These are phyloP conservation scores for Petrocephalus schoutedeni DNA, from an alignment of 2,797 vertebrate species.

Conservation along the genomic window DNA sequence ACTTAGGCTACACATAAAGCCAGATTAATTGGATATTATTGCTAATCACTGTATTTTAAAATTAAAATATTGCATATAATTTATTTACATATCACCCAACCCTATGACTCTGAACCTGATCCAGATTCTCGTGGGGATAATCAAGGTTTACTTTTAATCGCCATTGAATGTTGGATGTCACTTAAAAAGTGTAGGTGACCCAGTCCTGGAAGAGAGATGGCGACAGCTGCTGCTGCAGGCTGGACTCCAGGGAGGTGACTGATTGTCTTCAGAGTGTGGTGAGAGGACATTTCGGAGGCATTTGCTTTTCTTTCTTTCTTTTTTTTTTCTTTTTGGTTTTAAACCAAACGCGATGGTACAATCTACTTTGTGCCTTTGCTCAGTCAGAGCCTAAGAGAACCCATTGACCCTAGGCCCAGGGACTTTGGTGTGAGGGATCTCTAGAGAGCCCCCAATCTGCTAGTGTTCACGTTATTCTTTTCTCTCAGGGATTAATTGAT, in stretches of 20 bases:
- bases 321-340: neutral
- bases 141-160: neutral
- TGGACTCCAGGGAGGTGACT: neutral
- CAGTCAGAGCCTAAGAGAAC: neutral
- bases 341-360: neutral
- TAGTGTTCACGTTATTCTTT: neutral
- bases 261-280: neutral
- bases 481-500: neutral
- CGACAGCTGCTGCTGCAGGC: neutral
- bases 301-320: no score
- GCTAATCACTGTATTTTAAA: neutral
- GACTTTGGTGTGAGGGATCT: neutral
- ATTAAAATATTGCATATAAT: neutral
- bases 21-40: neutral
- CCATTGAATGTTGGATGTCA: neutral
- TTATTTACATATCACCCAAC: neutral
- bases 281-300: neutral
- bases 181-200: neutral
- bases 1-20: neutral
- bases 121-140: neutral
- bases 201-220: neutral
- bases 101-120: neutral
- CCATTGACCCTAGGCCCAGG: neutral
- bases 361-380: neutral
- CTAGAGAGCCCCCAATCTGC: neutral